These are phyloP conservation scores for Isotomurus palustris DNA, from an alignment of 2,888 invertebrate genomes.

Conservation along the genomic window DNA sequence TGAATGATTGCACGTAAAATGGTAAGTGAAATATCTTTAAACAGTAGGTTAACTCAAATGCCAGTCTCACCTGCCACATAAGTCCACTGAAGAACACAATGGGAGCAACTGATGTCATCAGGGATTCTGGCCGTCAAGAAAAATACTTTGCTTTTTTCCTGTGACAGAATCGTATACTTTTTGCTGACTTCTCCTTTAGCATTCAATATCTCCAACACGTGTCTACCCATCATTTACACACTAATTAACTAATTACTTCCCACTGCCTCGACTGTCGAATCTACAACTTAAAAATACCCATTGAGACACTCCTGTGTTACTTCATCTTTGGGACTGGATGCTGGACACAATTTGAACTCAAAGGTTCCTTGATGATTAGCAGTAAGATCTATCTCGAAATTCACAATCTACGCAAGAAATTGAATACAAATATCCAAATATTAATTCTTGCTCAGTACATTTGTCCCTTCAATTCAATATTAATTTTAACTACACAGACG, in stretches of 20 bases:
- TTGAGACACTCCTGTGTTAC: slow-evolving; percentile 81
- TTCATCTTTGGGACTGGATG: slow-evolving; percentile 72
- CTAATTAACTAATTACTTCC: no score
- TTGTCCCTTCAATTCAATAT: background rate
- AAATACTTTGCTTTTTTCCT: slow-evolving; percentile 52
- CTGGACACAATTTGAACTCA: slow-evolving; percentile 78
- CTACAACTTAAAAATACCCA: no score
- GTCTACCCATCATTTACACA: no score
- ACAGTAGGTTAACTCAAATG: background rate
- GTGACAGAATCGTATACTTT: slow-evolving; percentile 26
- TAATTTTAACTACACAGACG: background rate
- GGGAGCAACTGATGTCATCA: slow-evolving; percentile 75
- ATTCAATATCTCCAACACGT: slow-evolving; percentile 68
- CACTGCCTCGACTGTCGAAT: no score
- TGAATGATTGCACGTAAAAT: no score
- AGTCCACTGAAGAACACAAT: slow-evolving; percentile 90
- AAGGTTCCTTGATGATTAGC: slow-evolving; percentile 70
- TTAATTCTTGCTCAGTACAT: background rate
- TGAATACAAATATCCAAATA: background rate
- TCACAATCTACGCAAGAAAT: slow-evolving; percentile 61
- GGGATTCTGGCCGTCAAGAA: slow-evolving; percentile 74
- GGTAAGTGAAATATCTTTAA: background rate
- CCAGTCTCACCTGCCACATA: slow-evolving; percentile 67
- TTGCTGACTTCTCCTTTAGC: slow-evolving; percentile 58
- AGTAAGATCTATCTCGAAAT: slow-evolving; percentile 80